Base-by-base conservation (phyloP, 2,888 invertebrate species). In the Diarsia brunnea region DNA sequence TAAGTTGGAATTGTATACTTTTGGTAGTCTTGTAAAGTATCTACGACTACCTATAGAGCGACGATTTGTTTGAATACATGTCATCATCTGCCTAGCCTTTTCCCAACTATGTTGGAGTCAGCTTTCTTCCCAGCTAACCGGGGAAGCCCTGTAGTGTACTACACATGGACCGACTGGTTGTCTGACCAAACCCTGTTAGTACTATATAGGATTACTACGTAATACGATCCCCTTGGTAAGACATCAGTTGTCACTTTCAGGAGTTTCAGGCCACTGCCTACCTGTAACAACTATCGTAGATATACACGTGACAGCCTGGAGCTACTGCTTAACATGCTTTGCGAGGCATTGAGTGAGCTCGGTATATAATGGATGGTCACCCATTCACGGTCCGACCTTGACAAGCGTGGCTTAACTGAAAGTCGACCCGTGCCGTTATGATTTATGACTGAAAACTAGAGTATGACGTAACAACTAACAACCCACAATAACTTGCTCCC, bases 1-100 rank as follows among this genome's bases (percentile, higher is more conserved):
- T 97, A 92, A 86, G 87, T 63, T 1, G n/a, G 7, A 45, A 38
- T 27, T 31, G 11, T 19, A 27, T n/a, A 49, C 19, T n/a, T n/a
- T n/a, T n/a, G n/a, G n/a, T n/a, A n/a, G n/a, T n/a, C n/a, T n/a
- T n/a, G n/a, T 0, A n/a, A 31, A 47, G n/a, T 7, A 45, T 45
- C n/a, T n/a, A 53, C 12, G n/a, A 16, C 3, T 55, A 55, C 55
- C 24, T 19, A 27, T 27, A 19, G 27, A 19, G 10, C 19, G 10
- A 58, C 27, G 10, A 27, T 58, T 58, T 19, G 19, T 16, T 58
- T 27, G 16, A 58, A 19, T 16, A 27, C 8, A 7, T 7, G 55
- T 24, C 24, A 14, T 55, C 14, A 55, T 14, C 55, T 55, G 24
- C 55, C 24, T 1, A 14, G 12, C 14, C 24, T 55, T 55, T 24